Base-by-base conservation (phyloP, 2,797 vertebrate species). In the Philypnodon macrostomus region DNA sequence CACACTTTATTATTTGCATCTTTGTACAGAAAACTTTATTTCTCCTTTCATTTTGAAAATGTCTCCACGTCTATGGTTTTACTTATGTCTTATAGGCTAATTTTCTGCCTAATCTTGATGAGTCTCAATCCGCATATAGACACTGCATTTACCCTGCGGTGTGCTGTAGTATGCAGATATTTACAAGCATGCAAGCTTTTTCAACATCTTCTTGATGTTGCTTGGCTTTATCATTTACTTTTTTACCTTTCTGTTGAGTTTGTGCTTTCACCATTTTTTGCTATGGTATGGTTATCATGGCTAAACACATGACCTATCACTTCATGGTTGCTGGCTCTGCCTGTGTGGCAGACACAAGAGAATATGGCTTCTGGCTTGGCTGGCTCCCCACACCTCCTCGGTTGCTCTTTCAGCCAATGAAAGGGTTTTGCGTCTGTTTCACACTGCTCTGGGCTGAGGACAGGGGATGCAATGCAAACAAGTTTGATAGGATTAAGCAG, bases 401-500 rank as follows among this genome's bases (percentile, higher is more conserved):
- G 75, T 80, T 78, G 82, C 88, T 87, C 87, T 89, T 89, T 89
- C 86, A 80, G 74, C 68, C 73, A 44, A 70, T 81, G 86, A 88
- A 89, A 88, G 88, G 86, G 84, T 85, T 88, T 88, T 90, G 88
- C 88, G 85, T 90, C 87, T 88, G 86, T 82, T 76, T 77, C 85
- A 73, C 80, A 78, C 87, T 89, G 87, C 73, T 71, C 85, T 84
- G 84, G 77, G 82, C 84, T 84, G 82, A 71, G 67, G 65, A 71
- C 63, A 76, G 81, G 77, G 83, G 64, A 75, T 73, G 61, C 63
- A 58, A 63, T 72, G 53, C 65, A 83, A 81, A 75, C 44, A 63
- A 64, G 55, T 58, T 63, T 57, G 49, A 45, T 44, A 71, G 56
- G 55, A 62, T 58, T 48, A 53, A 44, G 21, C 45, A 50, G 71